Evolutionary conservation across 2,888 invertebrate genomes (phyloP).

Genomic region (Bembecia ichneumoniformis): DNA sequence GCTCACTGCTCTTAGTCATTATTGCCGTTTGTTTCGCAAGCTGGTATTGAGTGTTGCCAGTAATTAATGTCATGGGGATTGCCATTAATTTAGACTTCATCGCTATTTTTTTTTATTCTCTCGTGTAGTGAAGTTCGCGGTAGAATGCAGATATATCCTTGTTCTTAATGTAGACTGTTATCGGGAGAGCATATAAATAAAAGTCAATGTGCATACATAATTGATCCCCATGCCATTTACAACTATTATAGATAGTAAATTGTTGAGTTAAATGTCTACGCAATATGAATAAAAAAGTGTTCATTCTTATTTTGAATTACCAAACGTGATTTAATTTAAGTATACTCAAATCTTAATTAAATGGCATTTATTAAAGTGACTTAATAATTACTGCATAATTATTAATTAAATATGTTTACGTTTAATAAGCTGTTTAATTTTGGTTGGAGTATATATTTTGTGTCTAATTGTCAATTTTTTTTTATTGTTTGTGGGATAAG

Average conservation of each 20-base stretch:
- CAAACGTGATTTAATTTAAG: background rate
- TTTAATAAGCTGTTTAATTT: background rate
- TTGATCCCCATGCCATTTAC: slow-evolving; percentile 27
- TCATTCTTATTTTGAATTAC: slow-evolving; percentile 19
- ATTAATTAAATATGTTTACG: too few species aligned
- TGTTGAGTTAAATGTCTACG: slow-evolving; percentile 30
- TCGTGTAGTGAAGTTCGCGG: too few species aligned
- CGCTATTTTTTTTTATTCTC: background rate
- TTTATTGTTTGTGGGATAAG: too few species aligned
- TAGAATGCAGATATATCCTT: too few species aligned
- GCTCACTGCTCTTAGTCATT: slow-evolving; percentile 21
- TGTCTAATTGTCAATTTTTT: too few species aligned
- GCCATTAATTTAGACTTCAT: background rate
- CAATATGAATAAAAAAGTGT: slow-evolving; percentile 34
- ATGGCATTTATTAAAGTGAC: background rate
- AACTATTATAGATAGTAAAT: slow-evolving; percentile 18
- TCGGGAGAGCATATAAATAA: too few species aligned
- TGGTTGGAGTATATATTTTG: background rate
- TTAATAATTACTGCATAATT: background rate
- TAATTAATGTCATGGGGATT: background rate
- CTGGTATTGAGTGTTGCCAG: slow-evolving; percentile 1
- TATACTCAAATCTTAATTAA: background rate
- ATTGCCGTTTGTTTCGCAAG: slow-evolving; percentile 11
- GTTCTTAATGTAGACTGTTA: too few species aligned
- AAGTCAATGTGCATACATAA: background rate